phyloP scores from a whole-genome alignment of 2,888 invertebrate genomes.

The Hetaerina titia region DNA sequence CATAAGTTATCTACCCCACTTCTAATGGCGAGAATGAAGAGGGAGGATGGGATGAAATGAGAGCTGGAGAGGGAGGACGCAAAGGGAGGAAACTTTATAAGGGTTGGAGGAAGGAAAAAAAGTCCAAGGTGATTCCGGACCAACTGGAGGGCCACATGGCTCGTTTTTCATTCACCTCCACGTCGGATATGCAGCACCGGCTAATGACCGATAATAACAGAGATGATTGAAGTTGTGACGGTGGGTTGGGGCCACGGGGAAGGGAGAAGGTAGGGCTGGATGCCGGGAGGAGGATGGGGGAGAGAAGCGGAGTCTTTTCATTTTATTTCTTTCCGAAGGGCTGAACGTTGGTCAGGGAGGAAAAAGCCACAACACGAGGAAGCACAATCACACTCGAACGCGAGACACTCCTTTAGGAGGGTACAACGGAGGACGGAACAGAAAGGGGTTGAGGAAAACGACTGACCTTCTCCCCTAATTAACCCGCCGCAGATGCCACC shows the following conservation, averaged over 20 bases:
- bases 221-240: not conserved
- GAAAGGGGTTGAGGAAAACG: not conserved
- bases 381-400: not conserved
- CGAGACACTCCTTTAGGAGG: too few species aligned
- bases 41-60: not conserved
- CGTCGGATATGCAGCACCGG: not conserved
- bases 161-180: slow-evolving; percentile 28
- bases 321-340: not conserved
- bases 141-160: not conserved
- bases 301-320: not conserved
- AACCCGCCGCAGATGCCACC: slow-evolving; percentile 15
- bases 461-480: slow-evolving; percentile 32
- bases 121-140: not conserved
- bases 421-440: not conserved
- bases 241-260: not conserved
- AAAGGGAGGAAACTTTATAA: not conserved
- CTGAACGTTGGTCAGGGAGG: not conserved
- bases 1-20: too few species aligned
- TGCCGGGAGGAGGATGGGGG: not conserved
- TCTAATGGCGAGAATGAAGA: not conserved
- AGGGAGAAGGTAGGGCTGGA: not conserved
- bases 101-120: not conserved
- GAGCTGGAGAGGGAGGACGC: not conserved
- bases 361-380: not conserved
- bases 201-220: slow-evolving; percentile 35